Percentiles rank a stretch among this genome's conserved stretches.
These are phyloP conservation scores for Temnothorax rugatulus DNA, from an alignment of 2,888 invertebrate genomes.

Conservation along the genomic window DNA sequence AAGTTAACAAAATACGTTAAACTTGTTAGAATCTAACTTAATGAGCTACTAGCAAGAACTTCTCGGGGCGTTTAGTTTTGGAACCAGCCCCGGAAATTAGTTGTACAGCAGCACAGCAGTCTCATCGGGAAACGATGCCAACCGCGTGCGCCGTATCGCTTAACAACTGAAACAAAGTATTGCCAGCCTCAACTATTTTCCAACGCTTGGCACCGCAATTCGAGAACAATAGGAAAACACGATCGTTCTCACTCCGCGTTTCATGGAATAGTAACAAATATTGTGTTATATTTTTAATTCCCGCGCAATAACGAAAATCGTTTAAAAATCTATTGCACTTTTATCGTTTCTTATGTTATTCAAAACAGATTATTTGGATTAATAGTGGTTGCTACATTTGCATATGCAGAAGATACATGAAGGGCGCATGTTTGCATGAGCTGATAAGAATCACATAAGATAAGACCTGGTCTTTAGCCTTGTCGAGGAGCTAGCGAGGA, in stretches of 20 bases:
- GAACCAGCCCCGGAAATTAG: conserved; percentile 36
- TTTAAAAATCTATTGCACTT: background rate
- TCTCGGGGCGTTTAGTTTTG: conserved; percentile 38
- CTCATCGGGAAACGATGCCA: conserved; percentile 45
- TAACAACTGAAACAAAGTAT: conserved; percentile 49
- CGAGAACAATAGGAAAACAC: conserved; percentile 22
- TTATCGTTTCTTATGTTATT: background rate
- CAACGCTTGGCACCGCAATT: conserved; percentile 26
- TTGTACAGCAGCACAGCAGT: conserved; percentile 22
- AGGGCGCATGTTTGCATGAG: background rate
- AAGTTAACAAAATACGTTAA: conserved; percentile 35
- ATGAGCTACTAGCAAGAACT: conserved; percentile 46
- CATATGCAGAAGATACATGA: background rate
- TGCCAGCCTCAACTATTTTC: conserved; percentile 31
- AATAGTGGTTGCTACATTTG: background rate
- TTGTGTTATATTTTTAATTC: background rate
- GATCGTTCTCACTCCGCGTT: background rate
- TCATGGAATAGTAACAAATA: background rate
- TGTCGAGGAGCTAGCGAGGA: background rate
- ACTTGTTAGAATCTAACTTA: conserved; percentile 48
- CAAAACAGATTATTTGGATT: background rate
- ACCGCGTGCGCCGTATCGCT: conserved; percentile 39
- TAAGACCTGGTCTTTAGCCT: conserved; percentile 19
- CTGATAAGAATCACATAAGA: conserved; percentile 3
- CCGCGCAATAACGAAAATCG: background rate